Base-by-base conservation (phyloP, 2,113 vertebrate genomes). In the Cromileptes altivelis region DNA sequence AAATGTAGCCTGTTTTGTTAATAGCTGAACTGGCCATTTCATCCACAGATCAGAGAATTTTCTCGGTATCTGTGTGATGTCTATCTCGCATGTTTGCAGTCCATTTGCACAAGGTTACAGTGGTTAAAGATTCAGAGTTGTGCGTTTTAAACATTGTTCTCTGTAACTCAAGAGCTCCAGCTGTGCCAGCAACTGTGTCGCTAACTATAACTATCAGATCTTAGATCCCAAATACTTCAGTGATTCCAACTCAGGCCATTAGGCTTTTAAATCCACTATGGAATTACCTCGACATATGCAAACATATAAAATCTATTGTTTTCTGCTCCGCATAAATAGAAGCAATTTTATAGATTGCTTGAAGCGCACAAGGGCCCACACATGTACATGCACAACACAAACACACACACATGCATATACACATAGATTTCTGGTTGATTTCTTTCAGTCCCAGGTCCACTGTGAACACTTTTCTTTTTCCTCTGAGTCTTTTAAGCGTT, bases 1-100 rank as follows among this genome's bases (percentile, higher is more conserved):
- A 93, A 94, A 91, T 61, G 87, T 87, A 47, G 61, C 89, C 77
- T 85, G 89, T 93, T 94, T 89, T 86, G 87, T 81, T 93, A 94
- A 92, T 94, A 55, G 90, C 89, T 71, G 83, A 80, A 86, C 73
- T 82, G 91, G 81, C 72, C 72, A 86, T 90, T 92, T 87, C 84
- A 85, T 89, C 79, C 79, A 82, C 81, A 61, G 71, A 85, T 93
- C 82, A 88, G 75, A 89, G 82, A 80, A 86, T 82, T 88, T 76
- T 81, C 69, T 88, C 67, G 21, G 78, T 89, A 93, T 89, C 93
- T 80, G 6, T 4, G 6, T 42, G 93, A 94, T 94, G 83, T 90
- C 21, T 91, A 94, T 94, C 91, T 89, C 15, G 58, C 83, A 67
- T 69, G 81, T 92, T 91, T 76, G 88, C 87, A 91, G 89, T 92